Conservation (phyloP, 2,888 invertebrate genomes). For the Beris morrisii region DNA sequence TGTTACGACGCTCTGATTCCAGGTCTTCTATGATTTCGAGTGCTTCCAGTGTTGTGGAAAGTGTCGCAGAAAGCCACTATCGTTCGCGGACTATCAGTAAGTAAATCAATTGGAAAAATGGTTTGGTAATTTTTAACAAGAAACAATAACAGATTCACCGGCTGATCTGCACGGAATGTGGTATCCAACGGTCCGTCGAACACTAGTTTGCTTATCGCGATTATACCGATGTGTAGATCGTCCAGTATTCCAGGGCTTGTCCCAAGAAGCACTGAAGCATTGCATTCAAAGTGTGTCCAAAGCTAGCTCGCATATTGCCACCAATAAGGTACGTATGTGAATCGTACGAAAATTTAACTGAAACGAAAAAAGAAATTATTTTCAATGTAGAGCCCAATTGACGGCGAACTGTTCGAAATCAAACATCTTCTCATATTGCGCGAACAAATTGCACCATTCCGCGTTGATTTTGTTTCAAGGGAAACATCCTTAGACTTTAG, state of each 20-base stretch:
- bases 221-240: slow-evolving; percentile 86
- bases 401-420: slow-evolving; percentile 95
- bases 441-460: slow-evolving; percentile 98
- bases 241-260: slow-evolving; percentile 93
- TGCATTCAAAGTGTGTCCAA: slow-evolving; percentile 88
- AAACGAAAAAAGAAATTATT: slow-evolving; percentile 12
- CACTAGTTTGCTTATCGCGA: slow-evolving; percentile 91
- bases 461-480: slow-evolving; percentile 89
- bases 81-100: slow-evolving; percentile 57
- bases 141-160: slow-evolving; percentile 66
- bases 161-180: slow-evolving; percentile 99
- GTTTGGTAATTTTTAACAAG: neutral
- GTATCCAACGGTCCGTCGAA: slow-evolving; percentile 97
- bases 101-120: slow-evolving; percentile 26
- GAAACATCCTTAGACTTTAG: slow-evolving; percentile 94
- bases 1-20: slow-evolving; percentile 65
- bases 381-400: slow-evolving; percentile 68
- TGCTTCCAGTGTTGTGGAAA: slow-evolving; percentile 72
- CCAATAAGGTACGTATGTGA: slow-evolving; percentile 62
- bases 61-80: slow-evolving; percentile 59
- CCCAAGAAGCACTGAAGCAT: slow-evolving; percentile 90
- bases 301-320: slow-evolving; percentile 78
- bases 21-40: slow-evolving; percentile 69
- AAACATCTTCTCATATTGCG: slow-evolving; percentile 95
- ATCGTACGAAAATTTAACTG: slow-evolving; percentile 8